Base-by-base conservation (phyloP, 2,888 invertebrate species). In the Lithophane leautieri region DNA sequence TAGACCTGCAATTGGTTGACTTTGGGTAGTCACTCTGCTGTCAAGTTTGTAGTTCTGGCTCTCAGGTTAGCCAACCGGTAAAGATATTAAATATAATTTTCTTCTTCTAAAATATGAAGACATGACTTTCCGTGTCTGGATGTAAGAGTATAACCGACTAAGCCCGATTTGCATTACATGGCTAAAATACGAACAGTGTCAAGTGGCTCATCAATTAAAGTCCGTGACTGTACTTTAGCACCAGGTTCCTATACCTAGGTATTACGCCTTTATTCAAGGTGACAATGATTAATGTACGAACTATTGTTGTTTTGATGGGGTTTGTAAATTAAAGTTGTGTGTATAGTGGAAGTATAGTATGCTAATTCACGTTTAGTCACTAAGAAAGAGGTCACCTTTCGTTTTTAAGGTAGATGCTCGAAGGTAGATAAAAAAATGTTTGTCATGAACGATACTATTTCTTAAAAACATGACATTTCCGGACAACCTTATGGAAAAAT, bases 241-340 rank as follows among this genome's bases (percentile, higher is more conserved):
- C n/a, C n/a, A 22, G 47, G 0, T 44, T 47, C 6, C 40, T 34
- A 47, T 65, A 56, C 3, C 25, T 54, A 44, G 14, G 40, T 56
- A 52, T 34, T 42, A 70, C 47, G 44, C 8, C 28, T 70, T 16
- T 52, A 58, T 68, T 73, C 83, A 83, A 83, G 86, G 83, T 70
- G 82, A 73, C 82, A 85, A 42, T 60, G 78, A 85, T 82, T 58
- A 56, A 85, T 82, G 70, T 70, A 60, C 70, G 28, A 68, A 72
- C 70, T 60, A 73, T 82, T 82, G 85, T 85, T 58, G 77, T 52
- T 70, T 56, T 69, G 69, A 86, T 86, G 70, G 84, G 56, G 12
- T 77, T 85, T 73, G 65, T 62, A 69, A 73, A 72, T 78, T 78
- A 25, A 85, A 77, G 11, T 40, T 68, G 8, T 76, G 1, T 52